Base-by-base conservation (phyloP, 2,797 vertebrate genomes). In the Alcedo atthis region DNA sequence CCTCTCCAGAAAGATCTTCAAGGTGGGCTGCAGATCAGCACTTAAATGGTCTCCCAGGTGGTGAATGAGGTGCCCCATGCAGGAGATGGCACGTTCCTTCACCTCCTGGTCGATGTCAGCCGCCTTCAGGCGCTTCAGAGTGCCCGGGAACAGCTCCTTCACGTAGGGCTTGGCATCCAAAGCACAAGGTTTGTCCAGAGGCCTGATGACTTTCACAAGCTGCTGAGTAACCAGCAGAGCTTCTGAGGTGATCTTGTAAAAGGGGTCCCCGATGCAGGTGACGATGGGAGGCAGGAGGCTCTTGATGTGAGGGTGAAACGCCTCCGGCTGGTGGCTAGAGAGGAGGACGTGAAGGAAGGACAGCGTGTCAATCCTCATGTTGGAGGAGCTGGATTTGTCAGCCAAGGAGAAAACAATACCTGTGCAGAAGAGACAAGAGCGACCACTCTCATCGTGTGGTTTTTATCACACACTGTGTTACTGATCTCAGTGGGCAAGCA, bases 51-150 rank as follows among this genome's bases (percentile, higher is more conserved):
- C 99, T 6, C 99, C 99, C 28, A 99, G 97, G 75, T 97, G 98
- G 95, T 98, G 98, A 85, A 99, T 96, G 2, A 99, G 98, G 85
- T 99, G 98, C 68, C 98, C 99, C 98, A 98, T 98, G 89, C 98
- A 99, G 87, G 98, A 98, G 91, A 99, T 99, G 15, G 99, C 99
- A 45, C 98, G 97, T 81, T 99, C 99, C 86, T 99, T 99, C 78
- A 99, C 99, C 94, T 99, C 99, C 97, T 99, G 99, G 97, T 99
- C 99, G 0, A 99, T 99, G 97, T 99, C 99, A 11, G 99, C 98
- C 5, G 99, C 98, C 81, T 98, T 98, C 83, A 99, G 97, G 78
- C 98, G 97, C 89, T 98, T 98, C 90, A 99, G 94, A 16, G 98
- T 99, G 16, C 96, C 97, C 2, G 96, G 58, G 61, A 99, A 99